Base-by-base conservation (phyloP, 2,888 invertebrate genomes). In the Hirtodrosophila cameraria region DNA sequence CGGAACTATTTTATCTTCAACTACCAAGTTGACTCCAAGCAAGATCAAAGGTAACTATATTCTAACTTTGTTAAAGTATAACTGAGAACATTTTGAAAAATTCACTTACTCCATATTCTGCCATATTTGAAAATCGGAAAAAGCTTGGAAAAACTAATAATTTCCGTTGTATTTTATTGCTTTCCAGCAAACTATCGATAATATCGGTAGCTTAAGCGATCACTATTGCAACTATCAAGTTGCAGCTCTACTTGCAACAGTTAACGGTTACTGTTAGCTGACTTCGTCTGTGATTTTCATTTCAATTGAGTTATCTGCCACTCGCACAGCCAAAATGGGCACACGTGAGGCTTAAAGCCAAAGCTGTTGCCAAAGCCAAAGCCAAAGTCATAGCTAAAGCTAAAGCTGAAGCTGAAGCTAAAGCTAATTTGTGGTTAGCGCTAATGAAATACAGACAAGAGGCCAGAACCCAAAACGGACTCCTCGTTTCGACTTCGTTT, bases 241-340 rank as follows among this genome's bases (percentile, higher is more conserved):
- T 8, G 7, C 23, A 23, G 6, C 23, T 6, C 23, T 23, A 2
- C 8, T 23, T 18, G 46, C 53, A 54, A 45, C 58, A 36, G 61
- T 20, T 75, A 75, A 71, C 75, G 63, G 66, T 69, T 60, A 63
- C 58, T 59, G 60, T 59, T 46, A 23, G 39, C 55, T 64, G 27
- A 62, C 60, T 53, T 35, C 43, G 66, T 59, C 73, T 63, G 65
- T 65, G 84, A 76, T 83, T 83, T 83, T 83, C 75, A 80, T 83
- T 83, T 83, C 82, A 78, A 83, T 83, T 86, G 86, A 86, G 86
- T 83, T 86, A 85, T 85, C 80, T 69, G 39, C 62, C 39, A 43
- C 38, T 48, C 58, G 38, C 15, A 23, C 25, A 31, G 53, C 42
- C 59, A 52, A 63, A 74, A 67, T 31, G 66, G 46, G 73, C 73